Base-by-base conservation (phyloP, 2,888 invertebrate species). In the Ennomos quercinarius region DNA sequence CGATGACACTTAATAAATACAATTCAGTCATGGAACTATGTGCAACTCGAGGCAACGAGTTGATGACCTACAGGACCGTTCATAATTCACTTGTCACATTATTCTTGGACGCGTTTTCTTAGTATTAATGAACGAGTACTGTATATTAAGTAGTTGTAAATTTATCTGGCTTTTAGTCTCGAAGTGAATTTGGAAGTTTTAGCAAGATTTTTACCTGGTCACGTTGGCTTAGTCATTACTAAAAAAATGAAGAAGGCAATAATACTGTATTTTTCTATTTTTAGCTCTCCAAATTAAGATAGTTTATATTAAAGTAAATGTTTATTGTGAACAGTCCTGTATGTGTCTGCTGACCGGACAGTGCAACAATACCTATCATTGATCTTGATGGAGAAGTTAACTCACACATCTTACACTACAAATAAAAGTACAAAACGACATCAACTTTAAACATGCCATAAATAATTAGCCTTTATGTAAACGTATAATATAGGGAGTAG, bases 351-450 rank as follows among this genome's bases (percentile, higher is more conserved):
- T 66, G 74, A 71, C 70, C 69, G 75, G 67, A 71, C 74, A 71
- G 60, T 70, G 75, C 76, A 72, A 77, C 76, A 75, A 73, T 76
- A 71, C 70, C 69, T 70, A 67, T 71, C 17, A 63, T 66, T 70
- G 68, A 68, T 68, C 70, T 54, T 57, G 50, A 50, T 61, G 63
- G 60, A 61, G 68, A 52, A 50, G 44, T 54, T 67, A 72, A 71
- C 63, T 70, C 67, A 66, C 67, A 68, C 68, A 65, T 10, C 38
- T 39, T 17, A 38, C 10, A 49, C n/a, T 46, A n/a, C 41, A 42
- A 37, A 17, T 17, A 2, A 3, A 34, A 17, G n/a, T 37, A 27
- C 11, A 8, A n/a, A 27, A 13, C 10, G n/a, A 27, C 4, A 27
- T 27, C 27, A 27, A 27, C 27, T 27, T 4, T 2, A 6, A 27